Conservation (phyloP, 2,888 invertebrate genomes). For the Drosophila basisetae region DNA sequence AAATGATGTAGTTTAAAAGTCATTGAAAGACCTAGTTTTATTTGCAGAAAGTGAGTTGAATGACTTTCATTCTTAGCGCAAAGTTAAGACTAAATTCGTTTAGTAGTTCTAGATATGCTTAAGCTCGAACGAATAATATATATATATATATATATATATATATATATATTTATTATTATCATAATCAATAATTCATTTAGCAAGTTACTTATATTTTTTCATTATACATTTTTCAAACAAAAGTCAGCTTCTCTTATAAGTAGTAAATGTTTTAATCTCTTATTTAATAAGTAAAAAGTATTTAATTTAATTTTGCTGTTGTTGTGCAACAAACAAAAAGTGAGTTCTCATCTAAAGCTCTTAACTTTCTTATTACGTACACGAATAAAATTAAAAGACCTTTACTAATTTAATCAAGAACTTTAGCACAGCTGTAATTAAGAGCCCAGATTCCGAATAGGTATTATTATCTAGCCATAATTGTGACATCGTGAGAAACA, state of each 20-base stretch:
- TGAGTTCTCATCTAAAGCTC: not conserved
- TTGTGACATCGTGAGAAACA: slow-evolving; percentile 1
- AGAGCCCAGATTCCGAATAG: not conserved
- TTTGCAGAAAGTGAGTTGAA: not conserved
- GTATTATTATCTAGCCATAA: slow-evolving; percentile 10
- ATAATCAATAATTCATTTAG: not conserved
- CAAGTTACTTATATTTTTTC: not conserved
- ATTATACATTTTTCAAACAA: not conserved
- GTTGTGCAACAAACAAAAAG: not conserved
- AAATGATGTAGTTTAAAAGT: slow-evolving; percentile 6
- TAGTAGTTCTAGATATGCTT: not conserved
- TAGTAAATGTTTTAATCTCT: not conserved
- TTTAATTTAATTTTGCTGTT: not conserved
- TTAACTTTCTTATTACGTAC: not conserved
- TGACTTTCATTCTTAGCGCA: not conserved
- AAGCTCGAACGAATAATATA: not conserved
- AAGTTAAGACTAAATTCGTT: not conserved
- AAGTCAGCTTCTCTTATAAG: not conserved
- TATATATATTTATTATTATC: not conserved
- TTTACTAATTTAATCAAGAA: slow-evolving; percentile 2
- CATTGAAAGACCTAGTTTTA: not conserved
- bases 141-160: accelerated
- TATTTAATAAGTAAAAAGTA: not conserved
- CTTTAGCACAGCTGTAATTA: slow-evolving; percentile 3
- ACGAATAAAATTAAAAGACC: not conserved